Percentiles rank a stretch among this genome's conserved stretches.
Conservation (phyloP, 2,797 vertebrate species). For the Halcyon leucocephala region DNA sequence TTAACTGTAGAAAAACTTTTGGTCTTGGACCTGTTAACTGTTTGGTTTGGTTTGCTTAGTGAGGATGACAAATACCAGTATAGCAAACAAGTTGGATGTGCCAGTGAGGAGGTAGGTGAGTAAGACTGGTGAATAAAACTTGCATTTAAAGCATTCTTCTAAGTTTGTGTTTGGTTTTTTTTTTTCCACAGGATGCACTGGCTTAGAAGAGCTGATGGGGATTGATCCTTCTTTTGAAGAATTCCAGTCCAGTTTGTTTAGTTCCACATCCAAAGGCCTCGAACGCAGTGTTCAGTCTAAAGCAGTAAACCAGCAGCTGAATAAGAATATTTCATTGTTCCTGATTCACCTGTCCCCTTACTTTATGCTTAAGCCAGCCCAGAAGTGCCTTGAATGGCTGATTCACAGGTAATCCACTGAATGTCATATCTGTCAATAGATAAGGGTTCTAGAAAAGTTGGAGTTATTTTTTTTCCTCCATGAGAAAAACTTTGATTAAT, state of each 20-base stretch:
- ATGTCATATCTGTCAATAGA: neutral
- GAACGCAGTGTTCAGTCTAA: slow-evolving; percentile 93
- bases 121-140: neutral
- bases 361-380: slow-evolving; percentile 94
- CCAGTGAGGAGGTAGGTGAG: neutral
- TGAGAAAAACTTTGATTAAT: neutral
- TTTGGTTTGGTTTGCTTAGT: neutral
- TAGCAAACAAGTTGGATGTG: neutral
- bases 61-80: neutral
- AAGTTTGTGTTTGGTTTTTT: neutral
- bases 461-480: neutral
- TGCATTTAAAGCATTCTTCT: neutral
- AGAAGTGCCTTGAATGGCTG: slow-evolving; percentile 98
- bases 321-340: slow-evolving; percentile 88
- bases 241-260: slow-evolving; percentile 91
- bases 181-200: slow-evolving; percentile 88
- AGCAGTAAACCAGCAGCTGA: slow-evolving; percentile 89
- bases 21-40: neutral
- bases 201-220: slow-evolving; percentile 92
- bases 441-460: neutral
- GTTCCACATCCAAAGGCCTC: slow-evolving; percentile 83
- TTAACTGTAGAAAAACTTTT: neutral
- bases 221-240: slow-evolving; percentile 88
- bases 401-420: slow-evolving; percentile 87
- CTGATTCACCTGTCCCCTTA: slow-evolving; percentile 92